A percentile compares a stretch with the other conserved stretches of the same genome.
These are phyloP conservation scores for Ochotona curzoniae DNA, from an alignment of 2,113 vertebrate species.

Conservation along the genomic window DNA sequence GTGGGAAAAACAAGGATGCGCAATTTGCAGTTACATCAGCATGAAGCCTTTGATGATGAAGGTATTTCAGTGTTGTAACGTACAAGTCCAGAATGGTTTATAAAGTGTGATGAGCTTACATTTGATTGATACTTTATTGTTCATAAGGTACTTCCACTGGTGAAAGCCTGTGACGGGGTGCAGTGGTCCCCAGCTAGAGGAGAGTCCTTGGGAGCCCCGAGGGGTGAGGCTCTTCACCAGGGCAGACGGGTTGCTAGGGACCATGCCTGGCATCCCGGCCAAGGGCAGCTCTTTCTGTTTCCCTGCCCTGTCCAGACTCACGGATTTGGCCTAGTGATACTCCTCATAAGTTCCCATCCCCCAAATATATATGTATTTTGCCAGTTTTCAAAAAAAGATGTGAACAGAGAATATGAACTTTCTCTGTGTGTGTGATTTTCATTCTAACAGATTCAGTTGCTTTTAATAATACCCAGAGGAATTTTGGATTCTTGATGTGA, in stretches of 20 bases:
- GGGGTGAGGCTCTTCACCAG: background rate
- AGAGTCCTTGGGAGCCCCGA: background rate
- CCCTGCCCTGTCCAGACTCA: background rate
- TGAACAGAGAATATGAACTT: constrained; percentile 17
- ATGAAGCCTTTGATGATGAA: constrained; percentile 83
- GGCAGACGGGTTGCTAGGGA: background rate
- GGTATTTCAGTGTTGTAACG: constrained; percentile 81
- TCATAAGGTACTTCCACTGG: background rate
- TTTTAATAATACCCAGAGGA: constrained; percentile 34
- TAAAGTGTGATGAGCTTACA: background rate
- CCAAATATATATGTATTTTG: constrained; percentile 4
- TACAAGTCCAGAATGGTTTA: background rate
- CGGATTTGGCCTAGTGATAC: background rate
- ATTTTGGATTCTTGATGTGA: constrained; percentile 52
- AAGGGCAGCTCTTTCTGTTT: background rate
- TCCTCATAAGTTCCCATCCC: background rate
- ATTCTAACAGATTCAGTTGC: constrained; percentile 37
- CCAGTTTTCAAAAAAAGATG: background rate
- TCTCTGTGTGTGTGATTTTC: constrained; percentile 34
- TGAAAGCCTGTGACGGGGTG: background rate
- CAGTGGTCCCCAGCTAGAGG: background rate
- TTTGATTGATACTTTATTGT: background rate
- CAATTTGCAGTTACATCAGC: constrained; percentile 81
- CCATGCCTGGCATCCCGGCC: too few species aligned
- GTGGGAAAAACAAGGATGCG: constrained; percentile 82